Evolutionary conservation across 1,140 invertebrate species (phyloP).

Genomic region (Zaprionus taronus): DNA sequence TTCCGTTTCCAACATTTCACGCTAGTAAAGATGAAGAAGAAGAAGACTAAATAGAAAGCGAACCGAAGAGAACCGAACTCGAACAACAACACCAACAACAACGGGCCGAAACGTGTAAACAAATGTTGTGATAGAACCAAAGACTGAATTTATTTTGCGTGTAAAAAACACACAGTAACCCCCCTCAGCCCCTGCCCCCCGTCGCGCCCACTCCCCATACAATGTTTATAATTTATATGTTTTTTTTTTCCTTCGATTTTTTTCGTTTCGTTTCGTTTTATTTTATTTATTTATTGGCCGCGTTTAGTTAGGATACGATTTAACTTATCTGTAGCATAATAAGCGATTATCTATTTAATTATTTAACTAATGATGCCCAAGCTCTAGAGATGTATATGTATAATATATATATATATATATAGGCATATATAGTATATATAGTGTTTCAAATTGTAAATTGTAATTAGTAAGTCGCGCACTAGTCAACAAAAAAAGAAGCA

Average conservation of each 20-base stretch:
- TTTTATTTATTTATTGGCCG: constrained; percentile 67
- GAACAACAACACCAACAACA: constrained; percentile 23
- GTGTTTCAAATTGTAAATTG: constrained; percentile 72
- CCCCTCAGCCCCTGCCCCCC: constrained; percentile 34
- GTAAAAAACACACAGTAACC: constrained; percentile 49
- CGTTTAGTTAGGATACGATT: constrained; percentile 48
- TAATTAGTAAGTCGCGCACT: constrained; percentile 80
- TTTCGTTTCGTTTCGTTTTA: constrained; percentile 25
- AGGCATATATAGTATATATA: background rate
- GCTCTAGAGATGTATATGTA: constrained; percentile 12
- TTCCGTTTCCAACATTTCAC: constrained; percentile 66
- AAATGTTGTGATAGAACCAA: constrained; percentile 85
- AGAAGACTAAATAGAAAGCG: constrained; percentile 24
- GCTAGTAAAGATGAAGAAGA: constrained; percentile 34
- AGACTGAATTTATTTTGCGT: constrained; percentile 84
- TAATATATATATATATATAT: background rate
- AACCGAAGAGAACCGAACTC: constrained; percentile 26
- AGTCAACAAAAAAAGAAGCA: constrained; percentile 52
- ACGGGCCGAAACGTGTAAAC: constrained; percentile 83
- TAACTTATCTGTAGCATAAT: constrained; percentile 58
- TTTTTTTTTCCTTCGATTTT: constrained; percentile 33
- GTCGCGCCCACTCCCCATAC: background rate
- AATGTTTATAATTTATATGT: constrained; percentile 41
- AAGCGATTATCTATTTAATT: constrained; percentile 46
- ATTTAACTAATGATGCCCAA: constrained; percentile 37